Evolutionary conservation across 2,888 invertebrate genomes (phyloP).

Genomic region (Noctua comes): DNA sequence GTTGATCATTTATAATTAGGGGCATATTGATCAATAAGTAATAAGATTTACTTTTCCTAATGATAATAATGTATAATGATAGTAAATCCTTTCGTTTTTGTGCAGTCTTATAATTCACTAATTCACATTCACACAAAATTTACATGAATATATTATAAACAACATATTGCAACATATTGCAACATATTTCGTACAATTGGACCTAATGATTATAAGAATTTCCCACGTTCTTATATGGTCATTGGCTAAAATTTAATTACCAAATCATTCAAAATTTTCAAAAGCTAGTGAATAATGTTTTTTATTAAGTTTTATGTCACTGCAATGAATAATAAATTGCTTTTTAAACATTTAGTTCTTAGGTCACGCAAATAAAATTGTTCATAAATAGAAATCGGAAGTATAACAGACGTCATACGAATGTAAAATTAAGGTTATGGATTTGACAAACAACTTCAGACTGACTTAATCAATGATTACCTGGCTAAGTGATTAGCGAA

Average conservation of each 20-base stretch:
- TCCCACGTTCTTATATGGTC: neutral
- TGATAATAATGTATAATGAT: no score
- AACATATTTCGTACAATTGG: neutral
- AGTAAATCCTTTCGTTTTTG: neutral
- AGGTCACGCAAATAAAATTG: neutral
- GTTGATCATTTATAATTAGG: neutral
- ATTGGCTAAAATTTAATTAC: neutral
- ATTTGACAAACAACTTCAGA: neutral
- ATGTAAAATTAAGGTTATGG: constrained; percentile 1
- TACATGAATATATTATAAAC: neutral
- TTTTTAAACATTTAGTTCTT: constrained; percentile 10
- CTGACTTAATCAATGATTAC: neutral
- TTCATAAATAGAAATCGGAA: constrained; percentile 16
- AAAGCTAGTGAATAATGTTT: neutral
- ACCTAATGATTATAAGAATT: no score
- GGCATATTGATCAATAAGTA: neutral
- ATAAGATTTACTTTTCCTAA: no score
- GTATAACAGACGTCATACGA: constrained; percentile 29
- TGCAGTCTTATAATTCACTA: neutral
- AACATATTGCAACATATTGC: no score
- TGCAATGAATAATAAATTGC: neutral
- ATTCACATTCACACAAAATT: neutral
- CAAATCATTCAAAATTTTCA: neutral
- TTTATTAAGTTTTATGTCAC: neutral
- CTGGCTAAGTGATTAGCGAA: neutral